Conservation (phyloP, 2,888 invertebrate species). For the Drosophila anomalipes region DNA sequence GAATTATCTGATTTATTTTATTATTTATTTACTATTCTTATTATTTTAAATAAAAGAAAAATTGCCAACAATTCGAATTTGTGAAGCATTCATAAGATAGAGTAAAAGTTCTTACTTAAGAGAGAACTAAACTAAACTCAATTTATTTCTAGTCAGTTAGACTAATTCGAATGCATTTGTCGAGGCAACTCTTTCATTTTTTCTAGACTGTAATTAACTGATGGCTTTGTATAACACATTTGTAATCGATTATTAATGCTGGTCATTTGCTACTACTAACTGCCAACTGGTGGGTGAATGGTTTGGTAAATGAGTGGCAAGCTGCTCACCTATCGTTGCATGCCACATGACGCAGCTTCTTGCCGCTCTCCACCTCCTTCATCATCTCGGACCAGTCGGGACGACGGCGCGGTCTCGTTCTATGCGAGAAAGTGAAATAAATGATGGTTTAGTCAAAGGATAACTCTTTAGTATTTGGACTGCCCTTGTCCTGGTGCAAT, state of each 20-base stretch:
- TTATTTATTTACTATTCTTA: background rate
- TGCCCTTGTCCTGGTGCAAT: background rate
- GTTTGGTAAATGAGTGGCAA: conserved; percentile 1
- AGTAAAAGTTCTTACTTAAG: background rate
- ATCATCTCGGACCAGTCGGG: conserved; percentile 96
- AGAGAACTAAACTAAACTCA: background rate
- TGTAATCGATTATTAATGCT: conserved; percentile 22
- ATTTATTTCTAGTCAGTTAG: background rate
- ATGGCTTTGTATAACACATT: conserved; percentile 14
- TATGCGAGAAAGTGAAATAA: conserved; percentile 74
- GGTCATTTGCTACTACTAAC: conserved; percentile 3
- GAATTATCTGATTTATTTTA: background rate
- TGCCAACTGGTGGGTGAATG: background rate
- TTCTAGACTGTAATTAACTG: background rate
- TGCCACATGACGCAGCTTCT: conserved; percentile 91
- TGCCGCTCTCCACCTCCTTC: conserved; percentile 95
- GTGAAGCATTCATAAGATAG: background rate
- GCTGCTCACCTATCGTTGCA: conserved; percentile 91
- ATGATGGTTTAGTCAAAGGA: conserved; percentile 31
- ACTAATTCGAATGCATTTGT: conserved; percentile 9
- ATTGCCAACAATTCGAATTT: background rate
- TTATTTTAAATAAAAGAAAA: background rate
- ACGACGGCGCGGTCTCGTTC: conserved; percentile 90
- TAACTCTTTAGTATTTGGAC: background rate
- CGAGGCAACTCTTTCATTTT: background rate